These are phyloP conservation scores for Athalia rosae DNA, from an alignment of 2,888 invertebrate genomes.

Conservation along the genomic window DNA sequence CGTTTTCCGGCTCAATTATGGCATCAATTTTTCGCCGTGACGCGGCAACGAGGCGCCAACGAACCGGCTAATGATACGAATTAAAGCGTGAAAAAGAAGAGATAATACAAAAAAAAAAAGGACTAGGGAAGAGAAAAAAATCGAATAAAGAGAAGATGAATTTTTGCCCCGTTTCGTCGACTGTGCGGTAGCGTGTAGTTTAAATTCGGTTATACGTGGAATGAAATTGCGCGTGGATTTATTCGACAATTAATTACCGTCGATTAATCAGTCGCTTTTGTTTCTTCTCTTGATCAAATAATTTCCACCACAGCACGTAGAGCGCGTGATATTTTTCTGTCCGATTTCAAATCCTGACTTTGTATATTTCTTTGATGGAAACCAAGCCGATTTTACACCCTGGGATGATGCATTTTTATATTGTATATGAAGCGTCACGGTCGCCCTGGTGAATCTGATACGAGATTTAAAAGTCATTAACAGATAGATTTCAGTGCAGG, in stretches of 20 bases:
- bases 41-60: slow-evolving; percentile 42
- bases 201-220: too few relatives aligned
- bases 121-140: too few relatives aligned
- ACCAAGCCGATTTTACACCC: slow-evolving; percentile 13
- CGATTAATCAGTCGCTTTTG: too few relatives aligned
- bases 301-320: too few relatives aligned
- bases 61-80: slow-evolving; percentile 43
- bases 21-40: slow-evolving; percentile 39
- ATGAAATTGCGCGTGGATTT: too few relatives aligned
- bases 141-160: too few relatives aligned
- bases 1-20: slow-evolving; percentile 29
- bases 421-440: background rate
- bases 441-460: slow-evolving; percentile 19
- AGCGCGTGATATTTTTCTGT: background rate
- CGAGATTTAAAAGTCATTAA: slow-evolving; percentile 46
- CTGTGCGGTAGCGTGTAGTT: too few relatives aligned
- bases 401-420: slow-evolving; percentile 28
- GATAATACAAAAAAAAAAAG: background rate
- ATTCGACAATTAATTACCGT: too few relatives aligned
- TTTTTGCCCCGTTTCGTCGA: too few relatives aligned
- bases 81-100: slow-evolving; percentile 34
- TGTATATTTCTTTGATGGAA: background rate
- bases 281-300: too few relatives aligned
- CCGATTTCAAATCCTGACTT: background rate
- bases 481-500: slow-evolving; percentile 13